phyloP scores from a whole-genome alignment of 1,140 invertebrate species.

The Eurytemora carolleeae region DNA sequence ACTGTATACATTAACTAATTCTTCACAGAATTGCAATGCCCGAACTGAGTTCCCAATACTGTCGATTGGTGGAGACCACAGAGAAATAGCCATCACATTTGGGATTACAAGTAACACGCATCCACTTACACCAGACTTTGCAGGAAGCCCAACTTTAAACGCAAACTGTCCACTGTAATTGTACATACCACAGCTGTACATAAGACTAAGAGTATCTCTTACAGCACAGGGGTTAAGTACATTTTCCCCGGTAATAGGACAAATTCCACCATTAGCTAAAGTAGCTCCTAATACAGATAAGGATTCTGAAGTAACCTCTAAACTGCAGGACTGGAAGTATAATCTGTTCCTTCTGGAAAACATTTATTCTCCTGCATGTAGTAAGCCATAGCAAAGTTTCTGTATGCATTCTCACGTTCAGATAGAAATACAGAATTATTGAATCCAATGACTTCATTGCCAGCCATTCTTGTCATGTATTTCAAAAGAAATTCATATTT shows the following conservation, averaged over 20 bases:
- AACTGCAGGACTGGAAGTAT: constrained; percentile 31
- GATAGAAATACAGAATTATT: constrained; percentile 40
- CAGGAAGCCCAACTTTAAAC: constrained; percentile 66
- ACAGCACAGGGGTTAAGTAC: constrained; percentile 25
- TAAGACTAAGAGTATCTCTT: constrained; percentile 27
- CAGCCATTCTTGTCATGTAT: constrained; percentile 38
- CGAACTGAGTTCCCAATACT: constrained; percentile 68
- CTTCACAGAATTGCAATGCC: constrained; percentile 69
- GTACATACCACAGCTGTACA: constrained; percentile 45
- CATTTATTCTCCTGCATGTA: constrained; percentile 39
- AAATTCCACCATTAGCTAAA: constrained; percentile 39
- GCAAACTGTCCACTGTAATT: constrained; percentile 26
- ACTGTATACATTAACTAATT: constrained; percentile 70
- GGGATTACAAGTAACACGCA: constrained; percentile 82
- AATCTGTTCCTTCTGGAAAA: constrained; percentile 26
- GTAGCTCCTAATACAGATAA: constrained; percentile 36
- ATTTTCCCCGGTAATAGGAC: constrained; percentile 34
- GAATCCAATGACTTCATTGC: constrained; percentile 34
- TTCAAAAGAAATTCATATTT: constrained; percentile 66
- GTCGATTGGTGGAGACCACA: constrained; percentile 86
- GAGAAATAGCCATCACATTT: constrained; percentile 85
- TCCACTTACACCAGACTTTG: constrained; percentile 89
- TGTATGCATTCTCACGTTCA: constrained; percentile 36
- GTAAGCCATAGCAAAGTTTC: constrained; percentile 39
- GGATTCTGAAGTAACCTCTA: constrained; percentile 36